phyloP scores from a whole-genome alignment of 1,140 invertebrate genomes.

The Harlomillsia oculata region DNA sequence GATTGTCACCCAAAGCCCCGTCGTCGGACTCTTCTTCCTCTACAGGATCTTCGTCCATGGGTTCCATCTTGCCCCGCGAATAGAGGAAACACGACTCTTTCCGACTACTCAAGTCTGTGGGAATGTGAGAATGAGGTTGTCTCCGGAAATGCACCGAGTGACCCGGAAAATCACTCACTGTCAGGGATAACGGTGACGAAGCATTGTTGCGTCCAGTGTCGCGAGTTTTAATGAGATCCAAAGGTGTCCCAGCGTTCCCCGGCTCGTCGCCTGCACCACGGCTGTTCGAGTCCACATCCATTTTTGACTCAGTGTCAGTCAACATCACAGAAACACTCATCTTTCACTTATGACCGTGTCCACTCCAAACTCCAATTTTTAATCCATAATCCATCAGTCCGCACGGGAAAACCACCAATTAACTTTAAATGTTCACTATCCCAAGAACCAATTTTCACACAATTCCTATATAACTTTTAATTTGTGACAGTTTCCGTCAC shows the following conservation, averaged over 20 bases:
- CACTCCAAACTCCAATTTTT: no score
- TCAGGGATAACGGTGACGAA: constrained; percentile 7
- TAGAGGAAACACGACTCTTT: constrained; percentile 5
- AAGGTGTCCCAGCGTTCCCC: not conserved
- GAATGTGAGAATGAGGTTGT: not conserved
- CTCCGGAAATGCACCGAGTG: constrained; percentile 5
- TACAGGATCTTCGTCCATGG: constrained; percentile 9
- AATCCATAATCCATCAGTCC: no score
- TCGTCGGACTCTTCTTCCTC: constrained; percentile 3
- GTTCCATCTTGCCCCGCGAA: constrained; percentile 2
- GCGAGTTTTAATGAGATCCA: constrained; percentile 3
- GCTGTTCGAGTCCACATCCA: constrained; percentile 6
- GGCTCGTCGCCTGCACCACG: no score
- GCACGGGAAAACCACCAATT: no score
- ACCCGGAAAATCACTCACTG: no score
- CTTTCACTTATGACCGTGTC: no score
- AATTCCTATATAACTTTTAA: no score
- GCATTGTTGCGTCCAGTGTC: not conserved
- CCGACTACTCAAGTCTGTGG: no score
- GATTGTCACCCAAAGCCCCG: constrained; percentile 11
- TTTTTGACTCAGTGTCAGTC: not conserved
- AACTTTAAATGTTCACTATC: no score
- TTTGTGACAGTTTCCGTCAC: no score
- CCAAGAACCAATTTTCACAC: no score
- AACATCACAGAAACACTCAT: not conserved